A percentile compares a stretch with the other conserved stretches of the same genome.
These are phyloP conservation scores for Phylloscopus trochilus DNA, from an alignment of 2,113 vertebrate species.

Conservation along the genomic window DNA sequence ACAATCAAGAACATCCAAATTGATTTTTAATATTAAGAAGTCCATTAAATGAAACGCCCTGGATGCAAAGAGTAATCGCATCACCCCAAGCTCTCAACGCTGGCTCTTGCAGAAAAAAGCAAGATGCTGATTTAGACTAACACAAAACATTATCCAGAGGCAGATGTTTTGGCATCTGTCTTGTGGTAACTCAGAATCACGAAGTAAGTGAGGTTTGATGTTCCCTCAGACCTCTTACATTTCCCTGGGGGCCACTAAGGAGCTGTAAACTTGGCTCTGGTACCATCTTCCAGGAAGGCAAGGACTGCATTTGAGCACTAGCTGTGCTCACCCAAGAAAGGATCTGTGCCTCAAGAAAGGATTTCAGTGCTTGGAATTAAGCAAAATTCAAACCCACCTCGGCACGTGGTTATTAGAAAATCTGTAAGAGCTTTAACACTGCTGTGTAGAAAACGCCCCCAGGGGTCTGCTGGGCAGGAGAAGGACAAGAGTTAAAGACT, in stretches of 20 bases:
- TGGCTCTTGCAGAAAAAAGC: not conserved
- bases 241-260: not conserved
- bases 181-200: not conserved
- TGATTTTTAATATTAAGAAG: not conserved
- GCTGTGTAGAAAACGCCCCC: accelerated
- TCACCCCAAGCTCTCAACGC: not conserved
- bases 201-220: not conserved
- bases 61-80: not conserved
- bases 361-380: not conserved
- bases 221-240: not conserved
- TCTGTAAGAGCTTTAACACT: accelerated
- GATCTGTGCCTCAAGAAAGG: not conserved
- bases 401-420: accelerated
- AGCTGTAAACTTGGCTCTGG: not conserved
- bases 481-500: not conserved
- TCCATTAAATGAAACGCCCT: not conserved
- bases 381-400: not conserved
- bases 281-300: not conserved
- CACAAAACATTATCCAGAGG: not conserved
- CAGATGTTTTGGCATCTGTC: not conserved
- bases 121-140: not conserved
- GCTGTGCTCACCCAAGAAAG: accelerated
- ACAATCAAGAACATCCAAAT: not conserved
- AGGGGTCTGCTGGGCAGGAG: not conserved
- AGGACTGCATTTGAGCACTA: accelerated